Conservation (phyloP, 2,888 invertebrate genomes). For the Perithous albicinctus region DNA sequence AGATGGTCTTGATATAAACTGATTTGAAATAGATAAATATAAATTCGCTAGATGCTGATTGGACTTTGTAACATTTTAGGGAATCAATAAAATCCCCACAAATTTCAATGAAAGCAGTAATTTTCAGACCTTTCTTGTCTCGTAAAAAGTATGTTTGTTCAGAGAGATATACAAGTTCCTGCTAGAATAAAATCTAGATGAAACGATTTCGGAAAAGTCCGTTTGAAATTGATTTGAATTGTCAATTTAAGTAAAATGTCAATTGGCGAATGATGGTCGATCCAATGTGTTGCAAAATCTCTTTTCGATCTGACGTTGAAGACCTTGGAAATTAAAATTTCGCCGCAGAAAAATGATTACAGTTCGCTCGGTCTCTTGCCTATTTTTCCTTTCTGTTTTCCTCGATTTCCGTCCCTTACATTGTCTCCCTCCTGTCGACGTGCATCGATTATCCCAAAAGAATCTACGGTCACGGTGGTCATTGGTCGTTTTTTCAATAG, state of each 20-base stretch:
- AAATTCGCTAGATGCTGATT: too few relatives aligned
- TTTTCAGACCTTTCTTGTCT: too few relatives aligned
- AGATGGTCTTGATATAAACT: neutral
- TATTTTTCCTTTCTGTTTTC: slow-evolving; percentile 30
- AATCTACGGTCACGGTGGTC: slow-evolving; percentile 63
- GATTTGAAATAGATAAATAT: too few relatives aligned
- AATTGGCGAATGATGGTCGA: neutral
- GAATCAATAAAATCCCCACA: too few relatives aligned
- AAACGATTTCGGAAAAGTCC: too few relatives aligned
- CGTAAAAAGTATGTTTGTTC: too few relatives aligned
- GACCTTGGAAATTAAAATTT: neutral
- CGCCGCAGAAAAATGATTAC: neutral
- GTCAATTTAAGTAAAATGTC: too few relatives aligned
- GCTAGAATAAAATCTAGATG: too few relatives aligned
- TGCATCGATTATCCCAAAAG: slow-evolving; percentile 47
- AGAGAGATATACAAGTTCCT: too few relatives aligned
- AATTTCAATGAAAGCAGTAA: too few relatives aligned
- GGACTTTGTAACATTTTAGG: too few relatives aligned
- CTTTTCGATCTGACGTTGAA: neutral
- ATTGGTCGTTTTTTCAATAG: slow-evolving; percentile 29
- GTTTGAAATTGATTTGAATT: too few relatives aligned
- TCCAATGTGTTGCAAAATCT: neutral
- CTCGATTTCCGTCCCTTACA: slow-evolving; percentile 29
- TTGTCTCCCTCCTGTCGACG: slow-evolving; percentile 16
- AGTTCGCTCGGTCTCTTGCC: neutral